Evolutionary conservation across 2,888 invertebrate species (phyloP).

Genomic region (Trilocha varians): DNA sequence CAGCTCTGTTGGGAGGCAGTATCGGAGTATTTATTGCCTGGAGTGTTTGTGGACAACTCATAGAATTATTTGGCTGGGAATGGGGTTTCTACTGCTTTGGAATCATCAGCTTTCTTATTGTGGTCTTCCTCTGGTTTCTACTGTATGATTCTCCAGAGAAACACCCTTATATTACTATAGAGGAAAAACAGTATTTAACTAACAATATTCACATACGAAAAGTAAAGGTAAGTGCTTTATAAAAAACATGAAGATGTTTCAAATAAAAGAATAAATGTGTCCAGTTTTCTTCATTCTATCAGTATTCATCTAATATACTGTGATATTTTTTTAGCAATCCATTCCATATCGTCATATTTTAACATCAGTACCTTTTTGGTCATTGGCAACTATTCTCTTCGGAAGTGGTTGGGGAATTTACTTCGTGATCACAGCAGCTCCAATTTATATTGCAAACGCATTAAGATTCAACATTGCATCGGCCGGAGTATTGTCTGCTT

Average conservation of each 20-base stretch:
- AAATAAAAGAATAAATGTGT: no score
- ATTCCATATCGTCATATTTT: slow-evolving; percentile 68
- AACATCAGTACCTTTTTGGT: slow-evolving; percentile 56
- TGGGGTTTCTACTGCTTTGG: slow-evolving; percentile 72
- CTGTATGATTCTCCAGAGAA: slow-evolving; percentile 59
- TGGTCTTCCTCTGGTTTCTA: slow-evolving; percentile 6
- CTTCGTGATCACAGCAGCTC: not conserved
- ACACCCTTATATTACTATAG: slow-evolving; percentile 57
- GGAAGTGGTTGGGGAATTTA: not conserved
- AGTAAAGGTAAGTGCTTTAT: slow-evolving; percentile 5
- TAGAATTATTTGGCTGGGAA: slow-evolving; percentile 68
- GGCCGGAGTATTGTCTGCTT: not conserved
- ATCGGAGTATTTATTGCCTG: slow-evolving; percentile 46
- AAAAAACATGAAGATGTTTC: no score
- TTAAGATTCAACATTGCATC: not conserved
- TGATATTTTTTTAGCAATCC: slow-evolving; percentile 37
- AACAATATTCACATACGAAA: slow-evolving; percentile 2
- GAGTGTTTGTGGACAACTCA: slow-evolving; percentile 18
- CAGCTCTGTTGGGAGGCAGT: slow-evolving; percentile 44
- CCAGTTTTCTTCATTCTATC: no score
- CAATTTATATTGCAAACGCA: not conserved
- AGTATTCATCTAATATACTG: no score
- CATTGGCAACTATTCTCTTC: no score
- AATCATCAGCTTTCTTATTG: slow-evolving; percentile 41
- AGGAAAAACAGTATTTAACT: slow-evolving; percentile 8